phyloP scores from a whole-genome alignment of 2,113 vertebrate species.

The Peromyscus polionotus region DNA sequence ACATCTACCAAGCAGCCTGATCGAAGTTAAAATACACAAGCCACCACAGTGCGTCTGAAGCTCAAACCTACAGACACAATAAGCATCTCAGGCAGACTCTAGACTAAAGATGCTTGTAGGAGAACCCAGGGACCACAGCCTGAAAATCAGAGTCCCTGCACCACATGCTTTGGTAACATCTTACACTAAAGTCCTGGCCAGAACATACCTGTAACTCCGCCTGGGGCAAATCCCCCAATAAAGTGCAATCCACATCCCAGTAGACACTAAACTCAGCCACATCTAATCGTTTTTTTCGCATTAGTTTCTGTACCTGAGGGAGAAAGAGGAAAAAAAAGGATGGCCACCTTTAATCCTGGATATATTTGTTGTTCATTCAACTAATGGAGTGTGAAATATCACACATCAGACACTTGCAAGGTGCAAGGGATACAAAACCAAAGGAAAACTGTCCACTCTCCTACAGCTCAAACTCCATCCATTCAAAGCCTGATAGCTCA shows the following conservation, averaged over 20 bases:
- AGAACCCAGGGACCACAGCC: not conserved
- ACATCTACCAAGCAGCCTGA: not conserved
- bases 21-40: not conserved
- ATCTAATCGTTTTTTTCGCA: slow-evolving; percentile 96
- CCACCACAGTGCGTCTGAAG: not conserved
- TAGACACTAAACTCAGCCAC: slow-evolving; percentile 97
- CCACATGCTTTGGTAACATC: accelerated
- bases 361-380: not conserved
- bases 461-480: not conserved
- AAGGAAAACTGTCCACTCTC: not conserved
- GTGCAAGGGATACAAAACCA: not conserved
- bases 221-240: slow-evolving; percentile 93
- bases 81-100: not conserved
- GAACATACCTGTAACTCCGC: slow-evolving; percentile 93
- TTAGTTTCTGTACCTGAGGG: slow-evolving; percentile 92
- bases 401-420: not conserved
- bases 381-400: not conserved
- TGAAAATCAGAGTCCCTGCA: accelerated
- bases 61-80: not conserved
- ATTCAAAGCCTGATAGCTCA: not conserved
- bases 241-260: slow-evolving; percentile 94
- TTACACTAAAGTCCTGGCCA: not conserved
- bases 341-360: not conserved
- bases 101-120: accelerated
- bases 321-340: slow-evolving; percentile 19